phyloP scores from a whole-genome alignment of 92 coral and sea anemone species.

The Desmophyllum pertusum region DNA sequence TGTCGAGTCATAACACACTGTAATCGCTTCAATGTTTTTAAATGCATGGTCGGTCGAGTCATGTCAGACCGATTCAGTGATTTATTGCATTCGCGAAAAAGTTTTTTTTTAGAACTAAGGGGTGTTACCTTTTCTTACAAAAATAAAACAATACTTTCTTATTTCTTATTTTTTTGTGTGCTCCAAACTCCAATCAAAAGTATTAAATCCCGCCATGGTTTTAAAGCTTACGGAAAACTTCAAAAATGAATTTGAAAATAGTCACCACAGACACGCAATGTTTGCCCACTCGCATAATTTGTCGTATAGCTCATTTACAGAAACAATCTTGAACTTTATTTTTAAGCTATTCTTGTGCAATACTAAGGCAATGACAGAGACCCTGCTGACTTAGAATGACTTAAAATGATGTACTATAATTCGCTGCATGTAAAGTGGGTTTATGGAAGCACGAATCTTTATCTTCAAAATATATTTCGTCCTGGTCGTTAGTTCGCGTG shows the following conservation, averaged over 20 bases:
- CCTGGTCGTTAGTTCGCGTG: neutral
- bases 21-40: neutral
- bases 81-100: neutral
- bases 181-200: neutral
- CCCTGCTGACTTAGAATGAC: too few species aligned
- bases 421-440: slow-evolving; percentile 1
- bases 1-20: neutral
- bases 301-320: neutral
- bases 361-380: too few species aligned
- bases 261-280: neutral
- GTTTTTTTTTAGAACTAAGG: neutral
- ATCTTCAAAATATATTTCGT: neutral
- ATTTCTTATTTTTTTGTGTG: too few species aligned
- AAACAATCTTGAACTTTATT: neutral
- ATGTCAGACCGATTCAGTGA: neutral
- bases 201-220: neutral
- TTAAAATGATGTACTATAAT: too few species aligned
- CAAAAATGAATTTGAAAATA: neutral
- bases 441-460: neutral
- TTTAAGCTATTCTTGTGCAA: neutral
- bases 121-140: neutral
- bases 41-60: neutral
- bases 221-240: neutral
- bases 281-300: neutral
- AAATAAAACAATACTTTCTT: neutral